Evolutionary conservation across 1,140 invertebrate genomes (phyloP).

Genomic region (Anoplolepis gracilipes): DNA sequence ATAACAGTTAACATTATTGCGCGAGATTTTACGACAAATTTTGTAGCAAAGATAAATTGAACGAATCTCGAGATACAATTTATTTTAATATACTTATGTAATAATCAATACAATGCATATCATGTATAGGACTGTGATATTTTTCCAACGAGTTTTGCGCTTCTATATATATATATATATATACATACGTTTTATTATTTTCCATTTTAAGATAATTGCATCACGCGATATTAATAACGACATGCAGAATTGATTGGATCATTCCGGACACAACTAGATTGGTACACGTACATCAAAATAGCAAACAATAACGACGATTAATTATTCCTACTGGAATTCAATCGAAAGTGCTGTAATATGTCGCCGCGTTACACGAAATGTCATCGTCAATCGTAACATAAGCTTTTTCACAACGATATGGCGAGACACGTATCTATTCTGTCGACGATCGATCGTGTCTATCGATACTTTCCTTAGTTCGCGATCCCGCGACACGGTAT

Average conservation of each 20-base stretch:
- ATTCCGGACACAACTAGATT: neutral
- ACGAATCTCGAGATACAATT: neutral
- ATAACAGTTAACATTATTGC: conserved; percentile 1
- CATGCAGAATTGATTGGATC: neutral
- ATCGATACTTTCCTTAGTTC: neutral
- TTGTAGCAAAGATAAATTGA: neutral
- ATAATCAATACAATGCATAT: neutral
- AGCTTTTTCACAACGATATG: conserved; percentile 26
- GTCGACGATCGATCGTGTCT: conserved; percentile 59
- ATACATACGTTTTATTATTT: neutral
- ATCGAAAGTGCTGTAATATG: conserved; percentile 57
- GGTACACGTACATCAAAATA: conserved; percentile 1
- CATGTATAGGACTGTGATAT: neutral
- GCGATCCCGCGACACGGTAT: neutral
- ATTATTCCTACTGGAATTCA: conserved; percentile 55
- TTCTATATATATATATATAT: neutral
- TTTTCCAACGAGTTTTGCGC: too few species aligned
- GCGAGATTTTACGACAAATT: neutral
- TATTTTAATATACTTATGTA: neutral
- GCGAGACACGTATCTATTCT: conserved; percentile 7
- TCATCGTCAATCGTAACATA: conserved; percentile 55
- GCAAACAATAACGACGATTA: conserved; percentile 39
- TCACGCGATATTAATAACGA: conserved; percentile 1
- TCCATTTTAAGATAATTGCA: neutral
- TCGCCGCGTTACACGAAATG: conserved; percentile 72